phyloP scores from a whole-genome alignment of 2,113 vertebrate genomes.

The Paramormyrops kingsleyae region DNA sequence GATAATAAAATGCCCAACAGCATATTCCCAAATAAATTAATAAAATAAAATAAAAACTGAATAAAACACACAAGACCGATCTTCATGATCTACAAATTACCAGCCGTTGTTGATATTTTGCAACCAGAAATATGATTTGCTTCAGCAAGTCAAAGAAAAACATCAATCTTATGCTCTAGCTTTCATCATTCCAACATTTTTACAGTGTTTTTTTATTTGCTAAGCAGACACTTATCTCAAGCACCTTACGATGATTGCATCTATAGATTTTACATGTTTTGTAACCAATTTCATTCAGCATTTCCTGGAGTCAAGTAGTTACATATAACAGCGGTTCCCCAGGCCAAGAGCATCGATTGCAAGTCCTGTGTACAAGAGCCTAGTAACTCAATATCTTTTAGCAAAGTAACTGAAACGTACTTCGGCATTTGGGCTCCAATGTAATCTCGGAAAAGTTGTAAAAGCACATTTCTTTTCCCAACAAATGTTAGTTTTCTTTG shows the following conservation, averaged over 20 bases:
- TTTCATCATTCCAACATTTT: conserved; percentile 23
- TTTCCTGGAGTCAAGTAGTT: conserved; percentile 16
- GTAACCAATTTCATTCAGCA: background rate
- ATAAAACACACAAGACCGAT: conserved; percentile 6
- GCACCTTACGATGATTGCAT: conserved; percentile 10
- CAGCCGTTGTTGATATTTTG: background rate
- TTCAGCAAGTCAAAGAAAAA: conserved; percentile 10
- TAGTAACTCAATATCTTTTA: background rate
- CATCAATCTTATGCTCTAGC: background rate
- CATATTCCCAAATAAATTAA: conserved; percentile 5
- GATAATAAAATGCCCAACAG: conserved; percentile 24
- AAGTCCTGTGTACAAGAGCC: background rate
- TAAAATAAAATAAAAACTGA: background rate
- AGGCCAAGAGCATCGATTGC: background rate
- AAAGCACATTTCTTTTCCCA: background rate
- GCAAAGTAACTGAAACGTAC: background rate
- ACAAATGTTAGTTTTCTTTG: conserved; percentile 21
- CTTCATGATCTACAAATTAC: conserved; percentile 17
- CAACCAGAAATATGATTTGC: conserved; percentile 26
- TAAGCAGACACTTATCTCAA: conserved; percentile 23
- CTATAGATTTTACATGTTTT: conserved; percentile 1
- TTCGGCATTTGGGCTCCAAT: background rate
- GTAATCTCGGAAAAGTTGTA: background rate
- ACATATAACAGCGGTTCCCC: background rate
- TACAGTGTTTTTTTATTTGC: conserved; percentile 7